Evolutionary conservation across 2,113 vertebrate genomes (phyloP).

Genomic region (Monopterus albus): DNA sequence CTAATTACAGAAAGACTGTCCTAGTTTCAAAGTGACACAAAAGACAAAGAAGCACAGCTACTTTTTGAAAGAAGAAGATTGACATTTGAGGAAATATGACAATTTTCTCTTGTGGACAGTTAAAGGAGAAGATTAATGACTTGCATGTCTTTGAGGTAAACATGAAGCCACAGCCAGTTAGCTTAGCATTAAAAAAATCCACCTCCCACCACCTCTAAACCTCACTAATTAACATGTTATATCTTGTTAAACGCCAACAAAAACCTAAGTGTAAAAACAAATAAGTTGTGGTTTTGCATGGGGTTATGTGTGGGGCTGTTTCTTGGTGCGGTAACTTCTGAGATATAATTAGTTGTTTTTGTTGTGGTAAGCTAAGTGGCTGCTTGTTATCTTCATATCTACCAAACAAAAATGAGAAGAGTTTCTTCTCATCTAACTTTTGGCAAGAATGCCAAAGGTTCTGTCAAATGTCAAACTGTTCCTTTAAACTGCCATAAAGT

Average conservation of each 20-base stretch:
- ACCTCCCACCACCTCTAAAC: neutral
- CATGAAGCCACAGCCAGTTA: neutral
- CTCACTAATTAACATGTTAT: neutral
- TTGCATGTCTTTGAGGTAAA: neutral
- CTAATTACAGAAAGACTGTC: conserved; percentile 44
- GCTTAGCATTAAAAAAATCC: neutral
- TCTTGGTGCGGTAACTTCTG: too few relatives aligned
- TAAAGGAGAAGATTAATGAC: neutral
- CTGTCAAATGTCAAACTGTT: neutral
- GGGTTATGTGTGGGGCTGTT: too few relatives aligned
- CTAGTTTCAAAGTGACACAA: conserved; percentile 50
- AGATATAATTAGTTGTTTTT: too few relatives aligned
- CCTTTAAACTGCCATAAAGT: conserved; percentile 6
- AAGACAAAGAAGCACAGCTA: conserved; percentile 14
- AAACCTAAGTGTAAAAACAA: too few relatives aligned
- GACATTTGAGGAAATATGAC: conserved; percentile 9
- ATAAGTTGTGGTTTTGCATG: too few relatives aligned
- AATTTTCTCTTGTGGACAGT: neutral
- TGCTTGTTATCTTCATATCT: neutral
- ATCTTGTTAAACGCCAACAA: too few relatives aligned
- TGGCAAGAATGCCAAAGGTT: too few relatives aligned
- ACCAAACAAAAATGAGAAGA: neutral
- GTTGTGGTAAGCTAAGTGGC: neutral
- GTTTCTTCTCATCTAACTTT: too few relatives aligned
- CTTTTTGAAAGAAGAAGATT: neutral